These are phyloP conservation scores for Candidula unifasciata DNA, from an alignment of 2,888 invertebrate genomes.

Conservation along the genomic window DNA sequence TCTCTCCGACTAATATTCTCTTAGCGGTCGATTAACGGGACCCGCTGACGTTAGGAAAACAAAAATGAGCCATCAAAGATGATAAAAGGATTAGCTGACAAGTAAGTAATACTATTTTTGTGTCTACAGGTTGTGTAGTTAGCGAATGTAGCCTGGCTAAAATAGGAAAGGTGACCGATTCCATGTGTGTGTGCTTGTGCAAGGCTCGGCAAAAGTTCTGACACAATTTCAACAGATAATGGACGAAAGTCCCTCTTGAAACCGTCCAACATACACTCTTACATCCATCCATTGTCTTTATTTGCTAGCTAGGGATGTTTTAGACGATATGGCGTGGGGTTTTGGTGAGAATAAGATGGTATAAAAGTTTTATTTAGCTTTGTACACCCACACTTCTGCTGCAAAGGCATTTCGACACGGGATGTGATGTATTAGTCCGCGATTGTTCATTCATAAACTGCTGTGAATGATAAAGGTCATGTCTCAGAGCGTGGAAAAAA, in stretches of 20 bases:
- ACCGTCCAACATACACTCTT: background rate
- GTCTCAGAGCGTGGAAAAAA: slow-evolving; percentile 53
- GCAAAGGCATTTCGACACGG: slow-evolving; percentile 48
- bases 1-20: slow-evolving; percentile 46
- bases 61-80: slow-evolving; percentile 64
- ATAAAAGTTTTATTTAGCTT: background rate
- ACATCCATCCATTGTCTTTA: too few species aligned
- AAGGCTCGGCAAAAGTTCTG: slow-evolving; percentile 34
- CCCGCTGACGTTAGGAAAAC: slow-evolving; percentile 12
- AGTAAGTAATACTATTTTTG: slow-evolving; percentile 63
- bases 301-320: too few species aligned
- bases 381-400: slow-evolving; percentile 14
- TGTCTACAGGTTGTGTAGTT: slow-evolving; percentile 16
- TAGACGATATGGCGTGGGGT: background rate
- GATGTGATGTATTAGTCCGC: slow-evolving; percentile 52
- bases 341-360: background rate
- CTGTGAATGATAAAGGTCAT: slow-evolving; percentile 59
- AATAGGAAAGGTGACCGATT: slow-evolving; percentile 56
- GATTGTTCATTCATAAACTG: slow-evolving; percentile 59
- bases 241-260: slow-evolving; percentile 27
- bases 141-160: slow-evolving; percentile 49
- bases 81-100: slow-evolving; percentile 66
- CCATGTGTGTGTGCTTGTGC: slow-evolving; percentile 34
- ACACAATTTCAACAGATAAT: slow-evolving; percentile 26
- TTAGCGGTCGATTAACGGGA: slow-evolving; percentile 49